A percentile compares a stretch with the other conserved stretches of the same genome.
Conservation (phyloP, 2,888 invertebrate species). For the Xanthia togata region DNA sequence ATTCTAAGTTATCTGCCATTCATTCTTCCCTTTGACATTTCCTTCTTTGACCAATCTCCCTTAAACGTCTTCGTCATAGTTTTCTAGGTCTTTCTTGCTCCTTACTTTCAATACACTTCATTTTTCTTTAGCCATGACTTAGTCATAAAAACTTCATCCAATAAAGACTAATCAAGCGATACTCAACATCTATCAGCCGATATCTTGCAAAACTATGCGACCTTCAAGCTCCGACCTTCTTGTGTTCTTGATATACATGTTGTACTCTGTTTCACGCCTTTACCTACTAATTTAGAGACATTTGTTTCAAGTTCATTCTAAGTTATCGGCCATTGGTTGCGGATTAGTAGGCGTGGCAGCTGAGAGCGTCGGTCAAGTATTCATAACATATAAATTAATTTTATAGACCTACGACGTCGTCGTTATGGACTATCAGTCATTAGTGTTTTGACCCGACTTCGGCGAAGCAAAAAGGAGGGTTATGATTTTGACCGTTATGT, state of each 20-base stretch:
- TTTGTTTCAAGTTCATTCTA: constrained; percentile 39
- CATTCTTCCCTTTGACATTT: not conserved
- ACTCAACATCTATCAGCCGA: not conserved
- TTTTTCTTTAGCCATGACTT: not conserved
- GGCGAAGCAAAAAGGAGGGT: too few species aligned
- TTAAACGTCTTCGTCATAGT: not conserved
- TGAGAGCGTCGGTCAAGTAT: not conserved
- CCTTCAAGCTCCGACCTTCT: constrained; percentile 31
- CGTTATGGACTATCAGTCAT: not conserved
- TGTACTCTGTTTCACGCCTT: constrained; percentile 13
- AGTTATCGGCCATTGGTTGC: not conserved
- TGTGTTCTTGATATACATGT: constrained; percentile 29
- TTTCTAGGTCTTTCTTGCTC: not conserved
- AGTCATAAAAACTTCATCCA: not conserved
- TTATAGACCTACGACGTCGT: not conserved
- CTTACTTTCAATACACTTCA: not conserved
- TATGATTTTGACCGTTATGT: too few species aligned
- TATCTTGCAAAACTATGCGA: constrained; percentile 23
- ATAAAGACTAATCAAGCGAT: not conserved
- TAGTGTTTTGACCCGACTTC: too few species aligned
- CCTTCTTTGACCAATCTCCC: not conserved
- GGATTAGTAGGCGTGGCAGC: constrained; percentile 2
- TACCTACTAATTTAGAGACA: constrained; percentile 14
- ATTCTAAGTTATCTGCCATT: not conserved
- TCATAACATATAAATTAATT: not conserved